Evolutionary conservation across 2,113 vertebrate genomes (phyloP).

Genomic region (Stictonetta naevosa): DNA sequence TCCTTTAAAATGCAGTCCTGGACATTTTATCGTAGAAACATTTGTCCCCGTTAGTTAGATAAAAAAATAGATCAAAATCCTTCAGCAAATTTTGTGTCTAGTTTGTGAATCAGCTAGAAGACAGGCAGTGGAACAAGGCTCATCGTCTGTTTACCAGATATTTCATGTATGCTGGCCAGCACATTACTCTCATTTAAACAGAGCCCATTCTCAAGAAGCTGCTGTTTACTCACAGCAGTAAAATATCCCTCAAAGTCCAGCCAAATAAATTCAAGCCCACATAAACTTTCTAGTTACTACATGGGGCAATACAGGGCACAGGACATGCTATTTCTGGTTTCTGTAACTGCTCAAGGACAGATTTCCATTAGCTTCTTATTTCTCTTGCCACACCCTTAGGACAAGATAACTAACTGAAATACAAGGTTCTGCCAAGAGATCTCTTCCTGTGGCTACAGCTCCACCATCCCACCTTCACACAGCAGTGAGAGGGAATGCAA

Average conservation of each 20-base stretch:
- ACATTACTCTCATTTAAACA: not conserved
- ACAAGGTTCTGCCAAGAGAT: not conserved
- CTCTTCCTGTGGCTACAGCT: not conserved
- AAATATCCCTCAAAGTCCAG: not conserved
- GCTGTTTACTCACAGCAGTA: not conserved
- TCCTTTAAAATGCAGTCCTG: not conserved
- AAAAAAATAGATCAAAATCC: slow-evolving; percentile 6
- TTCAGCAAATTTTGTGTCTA: not conserved
- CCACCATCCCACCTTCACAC: not conserved
- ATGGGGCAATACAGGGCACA: not conserved
- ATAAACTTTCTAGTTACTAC: not conserved
- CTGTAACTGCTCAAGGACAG: not conserved
- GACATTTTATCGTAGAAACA: not conserved
- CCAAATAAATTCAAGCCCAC: not conserved
- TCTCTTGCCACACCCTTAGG: not conserved
- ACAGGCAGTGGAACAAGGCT: not conserved
- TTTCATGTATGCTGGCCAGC: not conserved
- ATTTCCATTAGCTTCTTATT: not conserved
- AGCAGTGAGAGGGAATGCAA: not conserved
- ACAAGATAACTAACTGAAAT: not conserved
- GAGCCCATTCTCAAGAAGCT: not conserved
- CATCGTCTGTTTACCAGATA: not conserved
- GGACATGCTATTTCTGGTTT: not conserved
- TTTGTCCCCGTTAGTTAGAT: not conserved
- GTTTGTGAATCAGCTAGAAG: not conserved